Conservation (phyloP, 2,113 vertebrate genomes). For the Rhabdomys dilectus region DNA sequence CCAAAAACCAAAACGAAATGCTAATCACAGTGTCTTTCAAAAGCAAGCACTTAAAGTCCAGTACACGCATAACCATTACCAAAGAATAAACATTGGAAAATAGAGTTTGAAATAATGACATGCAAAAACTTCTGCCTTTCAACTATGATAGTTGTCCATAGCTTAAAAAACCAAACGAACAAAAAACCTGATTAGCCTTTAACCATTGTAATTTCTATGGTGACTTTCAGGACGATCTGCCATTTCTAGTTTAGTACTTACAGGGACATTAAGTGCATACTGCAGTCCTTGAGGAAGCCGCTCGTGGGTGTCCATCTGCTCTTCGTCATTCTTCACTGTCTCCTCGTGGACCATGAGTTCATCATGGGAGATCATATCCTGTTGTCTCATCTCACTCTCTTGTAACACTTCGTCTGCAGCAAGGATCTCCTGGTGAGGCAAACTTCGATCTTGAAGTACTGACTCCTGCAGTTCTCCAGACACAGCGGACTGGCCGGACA, state of each 20-base stretch:
- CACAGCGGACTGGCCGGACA: constrained; percentile 88
- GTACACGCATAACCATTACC: constrained; percentile 11
- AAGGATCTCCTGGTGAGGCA: constrained; percentile 94
- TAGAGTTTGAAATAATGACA: constrained; percentile 14
- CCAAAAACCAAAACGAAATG: background rate
- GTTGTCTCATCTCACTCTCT: constrained; percentile 92
- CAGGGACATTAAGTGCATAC: constrained; percentile 95
- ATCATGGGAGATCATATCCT: constrained; percentile 96
- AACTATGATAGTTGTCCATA: constrained; percentile 23
- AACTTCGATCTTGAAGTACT: constrained; percentile 93
- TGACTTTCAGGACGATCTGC: background rate
- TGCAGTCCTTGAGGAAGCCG: constrained; percentile 95
- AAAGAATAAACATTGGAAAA: constrained; percentile 46
- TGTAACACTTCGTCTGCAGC: constrained; percentile 93
- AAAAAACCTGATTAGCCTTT: background rate
- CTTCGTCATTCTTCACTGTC: constrained; percentile 94
- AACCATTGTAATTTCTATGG: constrained; percentile 39
- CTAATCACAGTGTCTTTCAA: constrained; percentile 58
- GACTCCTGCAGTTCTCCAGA: constrained; percentile 89
- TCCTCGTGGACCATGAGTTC: constrained; percentile 99
- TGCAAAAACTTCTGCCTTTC: constrained; percentile 48
- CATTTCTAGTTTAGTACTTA: constrained; percentile 88
- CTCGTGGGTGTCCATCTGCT: constrained; percentile 91
- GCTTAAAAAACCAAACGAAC: background rate
- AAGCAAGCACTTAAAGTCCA: constrained; percentile 55